A percentile compares a stretch with the other conserved stretches of the same genome.
These are phyloP conservation scores for Campoletis raptor DNA, from an alignment of 2,888 invertebrate species.

Conservation along the genomic window DNA sequence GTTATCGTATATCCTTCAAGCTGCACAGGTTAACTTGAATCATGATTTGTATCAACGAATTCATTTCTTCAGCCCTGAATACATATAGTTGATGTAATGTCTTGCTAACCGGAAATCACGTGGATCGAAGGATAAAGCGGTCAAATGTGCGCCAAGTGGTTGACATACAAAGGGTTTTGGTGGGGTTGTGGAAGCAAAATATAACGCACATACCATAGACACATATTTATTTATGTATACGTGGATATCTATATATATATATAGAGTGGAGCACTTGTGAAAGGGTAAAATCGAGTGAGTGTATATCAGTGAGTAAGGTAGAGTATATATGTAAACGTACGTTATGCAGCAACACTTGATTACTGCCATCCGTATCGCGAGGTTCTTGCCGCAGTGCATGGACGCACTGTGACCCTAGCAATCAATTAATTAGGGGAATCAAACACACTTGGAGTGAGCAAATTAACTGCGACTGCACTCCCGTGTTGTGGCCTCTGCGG, in stretches of 20 bases:
- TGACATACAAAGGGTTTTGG: conserved; percentile 42
- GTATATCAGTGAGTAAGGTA: conserved; percentile 18
- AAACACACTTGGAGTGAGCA: conserved; percentile 85
- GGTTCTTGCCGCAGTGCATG: conserved; percentile 69
- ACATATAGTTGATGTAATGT: background rate
- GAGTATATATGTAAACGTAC: conserved; percentile 73
- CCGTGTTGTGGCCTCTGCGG: conserved; percentile 81
- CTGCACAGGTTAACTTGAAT: background rate
- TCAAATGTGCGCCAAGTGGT: conserved; percentile 54
- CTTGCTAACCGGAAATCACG: conserved; percentile 52
- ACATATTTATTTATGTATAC: background rate
- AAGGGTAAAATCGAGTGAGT: conserved; percentile 54
- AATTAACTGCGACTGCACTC: conserved; percentile 85
- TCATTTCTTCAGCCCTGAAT: background rate
- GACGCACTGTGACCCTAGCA: conserved; percentile 80
- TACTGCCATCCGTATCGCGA: conserved; percentile 80
- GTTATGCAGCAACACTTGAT: conserved; percentile 80
- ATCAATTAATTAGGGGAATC: conserved; percentile 85
- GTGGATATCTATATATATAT: conserved; percentile 15
- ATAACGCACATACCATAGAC: background rate
- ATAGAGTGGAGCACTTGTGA: conserved; percentile 21
- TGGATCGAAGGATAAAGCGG: conserved; percentile 60
- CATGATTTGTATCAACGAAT: background rate
- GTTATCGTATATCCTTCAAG: background rate
- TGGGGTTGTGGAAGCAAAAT: conserved; percentile 39